A percentile compares a stretch with the other conserved stretches of the same genome.
Conservation (phyloP, 2,113 vertebrate genomes). For the Plestiodon gilberti region DNA sequence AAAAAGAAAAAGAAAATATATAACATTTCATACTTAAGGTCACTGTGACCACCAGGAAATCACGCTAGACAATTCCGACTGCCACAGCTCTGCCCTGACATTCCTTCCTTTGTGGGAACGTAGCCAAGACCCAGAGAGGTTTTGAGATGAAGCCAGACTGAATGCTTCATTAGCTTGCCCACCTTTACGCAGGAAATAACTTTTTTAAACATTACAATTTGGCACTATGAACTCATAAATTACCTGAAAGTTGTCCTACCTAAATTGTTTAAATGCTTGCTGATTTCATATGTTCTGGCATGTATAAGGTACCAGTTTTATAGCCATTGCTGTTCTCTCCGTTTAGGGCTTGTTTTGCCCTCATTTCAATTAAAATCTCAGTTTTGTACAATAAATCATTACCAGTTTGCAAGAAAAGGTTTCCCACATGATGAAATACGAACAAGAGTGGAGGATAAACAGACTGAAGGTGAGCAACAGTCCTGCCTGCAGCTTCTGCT, state of each 20-base stretch:
- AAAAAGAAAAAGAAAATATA: background rate
- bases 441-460: background rate
- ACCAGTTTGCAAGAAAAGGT: background rate
- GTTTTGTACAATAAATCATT: constrained; percentile 48
- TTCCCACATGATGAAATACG: background rate
- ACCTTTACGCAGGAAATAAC: constrained; percentile 68
- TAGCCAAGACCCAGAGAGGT: constrained; percentile 68
- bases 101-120: constrained; percentile 53
- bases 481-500: background rate
- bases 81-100: constrained; percentile 47
- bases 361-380: background rate
- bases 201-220: constrained; percentile 26
- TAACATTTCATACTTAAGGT: constrained; percentile 20
- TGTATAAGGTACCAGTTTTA: constrained; percentile 51
- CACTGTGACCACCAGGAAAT: constrained; percentile 47
- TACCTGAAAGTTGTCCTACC: constrained; percentile 41
- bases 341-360: constrained; percentile 26
- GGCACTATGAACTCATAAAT: constrained; percentile 63
- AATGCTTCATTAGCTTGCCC: constrained; percentile 75
- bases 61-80: constrained; percentile 60
- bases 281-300: background rate
- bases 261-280: constrained; percentile 37
- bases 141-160: constrained; percentile 72
- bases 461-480: background rate
- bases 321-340: constrained; percentile 22